phyloP scores from a whole-genome alignment of 2,888 invertebrate species.

The Lochmaea crataegi region DNA sequence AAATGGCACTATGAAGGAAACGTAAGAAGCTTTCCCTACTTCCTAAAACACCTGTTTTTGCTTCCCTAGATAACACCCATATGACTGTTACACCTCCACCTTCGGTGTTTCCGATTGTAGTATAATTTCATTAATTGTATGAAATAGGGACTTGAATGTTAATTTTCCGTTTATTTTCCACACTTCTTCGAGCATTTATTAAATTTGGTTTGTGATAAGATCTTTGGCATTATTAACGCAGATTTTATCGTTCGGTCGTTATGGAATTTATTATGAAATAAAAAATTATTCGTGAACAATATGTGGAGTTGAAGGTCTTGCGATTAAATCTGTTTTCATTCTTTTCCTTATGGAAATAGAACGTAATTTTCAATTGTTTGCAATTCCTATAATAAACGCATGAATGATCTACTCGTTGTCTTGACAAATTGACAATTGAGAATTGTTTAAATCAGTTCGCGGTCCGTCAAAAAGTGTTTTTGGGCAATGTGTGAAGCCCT shows the following conservation, averaged over 20 bases:
- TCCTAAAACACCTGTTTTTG: too few species aligned
- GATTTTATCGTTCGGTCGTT: background rate
- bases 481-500: too few species aligned
- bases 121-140: background rate
- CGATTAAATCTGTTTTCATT: background rate
- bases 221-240: background rate
- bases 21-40: too few species aligned
- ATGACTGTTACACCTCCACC: too few species aligned
- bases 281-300: background rate
- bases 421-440: background rate
- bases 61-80: too few species aligned
- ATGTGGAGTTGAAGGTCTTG: background rate
- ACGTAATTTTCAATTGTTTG: background rate
- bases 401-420: background rate
- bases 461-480: too few species aligned
- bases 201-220: background rate
- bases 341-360: background rate
- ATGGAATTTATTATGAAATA: background rate
- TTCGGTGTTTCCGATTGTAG: too few species aligned
- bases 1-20: too few species aligned
- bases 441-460: too few species aligned
- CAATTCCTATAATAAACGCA: background rate
- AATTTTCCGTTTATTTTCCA: slow-evolving; percentile 3
- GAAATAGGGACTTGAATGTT: background rate
- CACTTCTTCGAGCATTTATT: background rate